phyloP scores from a whole-genome alignment of 1,140 invertebrate species.

The Tetragnatha versicolor region DNA sequence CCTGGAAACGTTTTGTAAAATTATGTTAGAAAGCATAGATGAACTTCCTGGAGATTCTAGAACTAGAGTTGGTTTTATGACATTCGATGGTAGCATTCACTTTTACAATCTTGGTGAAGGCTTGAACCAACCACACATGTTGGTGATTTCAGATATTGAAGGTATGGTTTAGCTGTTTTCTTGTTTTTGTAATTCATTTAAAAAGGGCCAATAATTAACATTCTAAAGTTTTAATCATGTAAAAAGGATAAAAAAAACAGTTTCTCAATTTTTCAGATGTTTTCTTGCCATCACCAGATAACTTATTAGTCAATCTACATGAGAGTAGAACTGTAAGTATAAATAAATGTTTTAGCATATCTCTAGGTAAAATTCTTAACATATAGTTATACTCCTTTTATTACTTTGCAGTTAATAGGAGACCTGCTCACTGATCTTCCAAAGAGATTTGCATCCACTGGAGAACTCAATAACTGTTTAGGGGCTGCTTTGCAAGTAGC shows the following conservation, averaged over 20 bases:
- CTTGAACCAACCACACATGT: constrained; percentile 85
- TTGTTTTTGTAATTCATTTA: no score
- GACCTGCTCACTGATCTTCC: constrained; percentile 86
- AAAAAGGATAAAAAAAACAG: no score
- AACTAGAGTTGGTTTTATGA: constrained; percentile 93
- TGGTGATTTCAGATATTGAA: constrained; percentile 92
- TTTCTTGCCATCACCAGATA: constrained; percentile 75
- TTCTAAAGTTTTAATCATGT: no score
- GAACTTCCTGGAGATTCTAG: constrained; percentile 91
- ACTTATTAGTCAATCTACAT: constrained; percentile 89
- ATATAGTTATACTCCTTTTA: not conserved
- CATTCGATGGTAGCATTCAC: constrained; percentile 89
- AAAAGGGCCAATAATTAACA: no score
- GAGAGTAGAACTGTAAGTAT: constrained; percentile 43
- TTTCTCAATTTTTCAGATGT: constrained; percentile 67
- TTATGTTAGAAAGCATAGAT: constrained; percentile 81
- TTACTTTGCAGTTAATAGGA: constrained; percentile 69
- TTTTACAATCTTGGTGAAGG: constrained; percentile 92
- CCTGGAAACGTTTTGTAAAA: constrained; percentile 83
- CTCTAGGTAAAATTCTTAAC: not conserved
- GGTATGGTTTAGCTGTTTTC: constrained; percentile 68
- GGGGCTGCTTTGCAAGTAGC: constrained; percentile 93
- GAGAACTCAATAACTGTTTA: constrained; percentile 81
- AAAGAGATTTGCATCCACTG: constrained; percentile 74
- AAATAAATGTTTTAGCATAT: not conserved